Conservation (phyloP, 2,113 vertebrate species). For the Sorex araneus region DNA sequence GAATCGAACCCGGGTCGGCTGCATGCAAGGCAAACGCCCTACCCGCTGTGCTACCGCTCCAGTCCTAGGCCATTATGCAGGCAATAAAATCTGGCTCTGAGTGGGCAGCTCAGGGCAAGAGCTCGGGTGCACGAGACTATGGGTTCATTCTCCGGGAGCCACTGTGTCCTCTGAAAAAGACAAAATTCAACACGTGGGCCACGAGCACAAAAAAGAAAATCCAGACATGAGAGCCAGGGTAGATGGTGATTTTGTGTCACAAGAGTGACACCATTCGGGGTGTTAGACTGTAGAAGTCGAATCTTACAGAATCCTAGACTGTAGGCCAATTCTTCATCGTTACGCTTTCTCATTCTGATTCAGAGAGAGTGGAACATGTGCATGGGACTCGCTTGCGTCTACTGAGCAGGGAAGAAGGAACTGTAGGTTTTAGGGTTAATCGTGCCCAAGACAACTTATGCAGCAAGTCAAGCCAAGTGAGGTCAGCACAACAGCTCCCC, state of each 20-base stretch:
- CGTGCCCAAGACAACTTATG: not conserved
- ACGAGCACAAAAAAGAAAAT: slow-evolving; percentile 28
- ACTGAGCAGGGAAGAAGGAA: not conserved
- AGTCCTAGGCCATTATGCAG: too few species aligned
- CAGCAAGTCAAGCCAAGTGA: slow-evolving; percentile 25
- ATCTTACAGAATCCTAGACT: not conserved
- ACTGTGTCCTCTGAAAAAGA: not conserved
- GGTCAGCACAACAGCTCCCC: not conserved
- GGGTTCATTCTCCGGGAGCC: too few species aligned
- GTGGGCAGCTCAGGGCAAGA: too few species aligned
- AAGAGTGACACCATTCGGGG: not conserved
- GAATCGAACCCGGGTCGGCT: too few species aligned
- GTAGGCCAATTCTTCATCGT: not conserved
- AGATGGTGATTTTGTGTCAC: slow-evolving; percentile 1
- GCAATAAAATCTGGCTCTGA: too few species aligned
- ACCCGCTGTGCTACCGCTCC: too few species aligned
- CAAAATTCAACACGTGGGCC: slow-evolving; percentile 1
- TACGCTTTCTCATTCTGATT: not conserved
- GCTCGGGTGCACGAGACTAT: too few species aligned
- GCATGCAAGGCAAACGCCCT: too few species aligned
- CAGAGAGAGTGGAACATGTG: not conserved
- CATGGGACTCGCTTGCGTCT: not conserved
- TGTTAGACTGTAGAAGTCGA: not conserved
- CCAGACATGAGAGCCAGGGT: not conserved
- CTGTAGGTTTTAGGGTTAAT: slow-evolving; percentile 5